A percentile compares a stretch with the other conserved stretches of the same genome.
phyloP scores from a whole-genome alignment of 2,888 invertebrate genomes.

The Coenonympha arcania region DNA sequence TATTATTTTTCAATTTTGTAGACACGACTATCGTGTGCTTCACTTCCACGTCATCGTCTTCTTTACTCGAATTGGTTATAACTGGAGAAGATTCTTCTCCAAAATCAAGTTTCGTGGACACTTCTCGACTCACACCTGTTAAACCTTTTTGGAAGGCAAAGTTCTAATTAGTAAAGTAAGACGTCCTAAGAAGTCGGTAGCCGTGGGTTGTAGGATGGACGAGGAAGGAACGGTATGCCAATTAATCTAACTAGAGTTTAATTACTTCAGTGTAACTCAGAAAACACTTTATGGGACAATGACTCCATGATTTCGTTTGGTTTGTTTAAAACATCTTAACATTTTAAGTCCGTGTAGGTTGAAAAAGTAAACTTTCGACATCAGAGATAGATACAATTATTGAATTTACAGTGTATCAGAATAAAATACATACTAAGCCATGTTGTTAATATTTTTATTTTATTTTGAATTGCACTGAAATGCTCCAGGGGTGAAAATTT shows the following conservation, averaged over 20 bases:
- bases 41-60: constrained; percentile 60
- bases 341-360: background rate
- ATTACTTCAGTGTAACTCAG: background rate
- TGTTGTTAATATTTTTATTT: no score
- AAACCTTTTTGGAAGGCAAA: constrained; percentile 7
- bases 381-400: no score
- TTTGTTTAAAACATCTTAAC: background rate
- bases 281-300: background rate
- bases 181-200: no score
- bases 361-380: no score
- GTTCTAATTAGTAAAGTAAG: no score
- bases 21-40: constrained; percentile 66
- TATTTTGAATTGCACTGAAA: no score
- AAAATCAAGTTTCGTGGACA: constrained; percentile 33
- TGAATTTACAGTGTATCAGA: no score
- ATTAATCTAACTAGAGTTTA: background rate
- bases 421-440: no score
- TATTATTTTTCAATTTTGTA: constrained; percentile 59
- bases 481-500: no score
- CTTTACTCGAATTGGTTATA: constrained; percentile 25
- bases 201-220: no score
- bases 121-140: constrained; percentile 19
- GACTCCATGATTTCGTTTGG: background rate
- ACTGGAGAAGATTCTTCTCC: constrained; percentile 25
- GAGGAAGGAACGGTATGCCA: no score